Conservation (phyloP, 2,797 vertebrate species). For the Macropodus opercularis region DNA sequence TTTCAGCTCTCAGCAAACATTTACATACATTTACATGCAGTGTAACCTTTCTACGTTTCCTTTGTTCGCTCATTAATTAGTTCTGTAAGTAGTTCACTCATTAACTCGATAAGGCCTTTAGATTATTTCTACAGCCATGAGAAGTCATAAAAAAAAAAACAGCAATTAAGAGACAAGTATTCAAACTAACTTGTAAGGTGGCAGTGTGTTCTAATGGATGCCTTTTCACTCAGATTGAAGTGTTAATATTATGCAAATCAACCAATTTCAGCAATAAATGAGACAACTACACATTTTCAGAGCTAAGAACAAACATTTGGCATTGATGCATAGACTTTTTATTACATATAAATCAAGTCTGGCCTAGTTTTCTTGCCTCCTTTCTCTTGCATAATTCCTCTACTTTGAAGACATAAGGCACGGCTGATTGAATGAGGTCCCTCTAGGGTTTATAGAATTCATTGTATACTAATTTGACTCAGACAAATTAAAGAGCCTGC, state of each 20-base stretch:
- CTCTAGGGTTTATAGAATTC: constrained; percentile 56
- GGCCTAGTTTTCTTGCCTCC: constrained; percentile 26
- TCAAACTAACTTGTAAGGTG: neutral
- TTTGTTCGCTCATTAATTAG: neutral
- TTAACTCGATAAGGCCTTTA: neutral
- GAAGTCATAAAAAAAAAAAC: constrained; percentile 10
- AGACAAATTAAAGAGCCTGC: constrained; percentile 66
- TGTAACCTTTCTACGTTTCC: neutral
- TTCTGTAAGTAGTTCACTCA: constrained; percentile 1
- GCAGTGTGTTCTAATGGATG: neutral
- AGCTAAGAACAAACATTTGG: constrained; percentile 33
- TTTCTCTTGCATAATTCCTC: constrained; percentile 28
- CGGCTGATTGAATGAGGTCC: constrained; percentile 53
- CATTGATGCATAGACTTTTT: neutral
- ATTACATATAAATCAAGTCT: constrained; percentile 39
- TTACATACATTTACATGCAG: neutral
- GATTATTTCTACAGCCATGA: constrained; percentile 15
- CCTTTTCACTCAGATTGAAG: neutral
- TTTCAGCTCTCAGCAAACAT: neutral
- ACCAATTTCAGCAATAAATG: constrained; percentile 26
- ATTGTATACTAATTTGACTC: constrained; percentile 69
- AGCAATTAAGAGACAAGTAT: constrained; percentile 12
- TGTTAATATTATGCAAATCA: constrained; percentile 29
- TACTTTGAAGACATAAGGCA: constrained; percentile 57
- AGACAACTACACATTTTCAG: constrained; percentile 25